phyloP scores from a whole-genome alignment of 2,888 invertebrate species.

The Cremastinae sp. region DNA sequence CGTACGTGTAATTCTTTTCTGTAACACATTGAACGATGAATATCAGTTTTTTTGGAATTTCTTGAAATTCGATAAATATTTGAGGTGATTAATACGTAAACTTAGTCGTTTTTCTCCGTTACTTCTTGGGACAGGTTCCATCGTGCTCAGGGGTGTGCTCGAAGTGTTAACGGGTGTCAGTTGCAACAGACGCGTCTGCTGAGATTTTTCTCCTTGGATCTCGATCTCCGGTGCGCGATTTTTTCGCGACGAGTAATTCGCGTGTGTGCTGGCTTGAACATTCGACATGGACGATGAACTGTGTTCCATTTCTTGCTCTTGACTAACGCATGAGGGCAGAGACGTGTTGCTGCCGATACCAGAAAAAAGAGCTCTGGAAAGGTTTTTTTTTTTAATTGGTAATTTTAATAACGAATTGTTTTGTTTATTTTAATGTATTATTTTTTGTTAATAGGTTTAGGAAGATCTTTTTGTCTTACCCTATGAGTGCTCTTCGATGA shows the following conservation, averaged over 20 bases:
- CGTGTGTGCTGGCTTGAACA: slow-evolving; percentile 54
- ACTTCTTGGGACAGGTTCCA: slow-evolving; percentile 67
- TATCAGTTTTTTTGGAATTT: too few relatives aligned
- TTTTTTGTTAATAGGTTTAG: background rate
- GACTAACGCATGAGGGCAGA: slow-evolving; percentile 73
- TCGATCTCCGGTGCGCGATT: slow-evolving; percentile 54
- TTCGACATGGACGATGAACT: slow-evolving; percentile 50
- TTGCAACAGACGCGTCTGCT: slow-evolving; percentile 68
- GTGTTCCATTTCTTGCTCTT: slow-evolving; percentile 70
- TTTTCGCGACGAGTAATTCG: slow-evolving; percentile 39
- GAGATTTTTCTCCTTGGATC: slow-evolving; percentile 51
- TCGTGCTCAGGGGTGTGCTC: slow-evolving; percentile 65
- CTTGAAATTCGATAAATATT: too few relatives aligned
- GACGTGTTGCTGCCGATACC: slow-evolving; percentile 77
- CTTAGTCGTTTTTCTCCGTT: too few relatives aligned
- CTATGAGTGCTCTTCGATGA: slow-evolving; percentile 74
- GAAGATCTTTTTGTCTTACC: slow-evolving; percentile 60
- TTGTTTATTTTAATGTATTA: background rate
- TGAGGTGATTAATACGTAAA: too few relatives aligned
- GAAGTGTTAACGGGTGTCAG: slow-evolving; percentile 72
- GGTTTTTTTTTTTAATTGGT: slow-evolving; percentile 17
- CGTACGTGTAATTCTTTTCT: slow-evolving; percentile 47
- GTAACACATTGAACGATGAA: background rate
- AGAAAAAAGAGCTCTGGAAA: slow-evolving; percentile 71
- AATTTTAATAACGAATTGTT: background rate